phyloP scores from a whole-genome alignment of 2,113 vertebrate genomes.

The Symphodus melops region DNA sequence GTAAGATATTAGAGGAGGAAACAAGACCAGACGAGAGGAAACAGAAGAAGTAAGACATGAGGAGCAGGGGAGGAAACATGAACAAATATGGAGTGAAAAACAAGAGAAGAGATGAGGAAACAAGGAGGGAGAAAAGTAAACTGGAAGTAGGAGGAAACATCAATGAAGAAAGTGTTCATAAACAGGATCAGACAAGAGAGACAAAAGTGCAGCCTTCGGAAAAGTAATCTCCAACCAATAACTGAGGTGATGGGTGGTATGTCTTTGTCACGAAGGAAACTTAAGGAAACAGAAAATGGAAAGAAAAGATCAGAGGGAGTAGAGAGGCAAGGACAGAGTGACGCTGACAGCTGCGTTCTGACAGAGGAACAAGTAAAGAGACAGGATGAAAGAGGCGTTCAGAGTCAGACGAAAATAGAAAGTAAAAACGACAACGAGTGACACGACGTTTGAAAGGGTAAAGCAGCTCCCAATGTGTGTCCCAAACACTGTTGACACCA shows the following conservation, averaged over 20 bases:
- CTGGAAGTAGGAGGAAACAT: neutral
- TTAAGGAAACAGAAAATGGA: slow-evolving; percentile 1
- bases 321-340: slow-evolving; percentile 43
- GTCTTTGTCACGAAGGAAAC: slow-evolving; percentile 34
- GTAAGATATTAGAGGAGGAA: too few relatives aligned
- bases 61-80: neutral
- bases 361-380: slow-evolving; percentile 35
- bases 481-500: slow-evolving; percentile 33
- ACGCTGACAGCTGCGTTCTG: slow-evolving; percentile 34
- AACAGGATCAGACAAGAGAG: slow-evolving; percentile 17
- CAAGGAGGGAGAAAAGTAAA: neutral
- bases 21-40: neutral
- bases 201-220: slow-evolving; percentile 21
- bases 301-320: slow-evolving; percentile 19
- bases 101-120: neutral
- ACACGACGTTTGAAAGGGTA: slow-evolving; percentile 43
- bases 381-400: slow-evolving; percentile 51
- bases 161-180: neutral
- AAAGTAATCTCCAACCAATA: slow-evolving; percentile 27
- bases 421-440: slow-evolving; percentile 32
- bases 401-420: slow-evolving; percentile 52
- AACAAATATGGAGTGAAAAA: neutral
- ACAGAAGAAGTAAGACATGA: neutral
- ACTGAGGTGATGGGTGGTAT: neutral
- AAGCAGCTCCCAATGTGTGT: slow-evolving; percentile 19